Conservation (phyloP, 2,113 vertebrate species). For the Tychaedon coryphoeus region DNA sequence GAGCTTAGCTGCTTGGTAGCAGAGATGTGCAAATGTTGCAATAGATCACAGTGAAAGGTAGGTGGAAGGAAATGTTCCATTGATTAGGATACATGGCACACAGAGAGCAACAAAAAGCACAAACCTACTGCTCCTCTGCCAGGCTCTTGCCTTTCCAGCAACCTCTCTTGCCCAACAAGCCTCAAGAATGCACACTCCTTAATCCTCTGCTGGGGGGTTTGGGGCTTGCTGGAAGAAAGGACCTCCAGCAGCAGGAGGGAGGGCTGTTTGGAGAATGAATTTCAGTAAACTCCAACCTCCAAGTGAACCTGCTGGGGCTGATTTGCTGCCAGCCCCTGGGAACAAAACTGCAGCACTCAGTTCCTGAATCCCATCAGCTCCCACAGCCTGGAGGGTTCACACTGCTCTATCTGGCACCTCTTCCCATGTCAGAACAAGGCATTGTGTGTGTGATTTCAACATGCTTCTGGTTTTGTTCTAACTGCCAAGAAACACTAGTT, state of each 20-base stretch:
- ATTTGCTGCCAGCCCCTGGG: conserved; percentile 45
- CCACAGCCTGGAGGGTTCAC: conserved; percentile 44
- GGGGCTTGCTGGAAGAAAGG: conserved; percentile 5
- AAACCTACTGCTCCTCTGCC: not conserved
- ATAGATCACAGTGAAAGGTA: not conserved
- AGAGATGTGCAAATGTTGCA: not conserved
- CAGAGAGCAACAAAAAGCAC: not conserved
- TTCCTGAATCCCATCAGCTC: conserved; percentile 53
- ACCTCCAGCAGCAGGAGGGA: not conserved
- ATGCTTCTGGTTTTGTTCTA: conserved; percentile 64
- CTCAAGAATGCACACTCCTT: conserved; percentile 35
- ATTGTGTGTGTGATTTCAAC: conserved; percentile 70
- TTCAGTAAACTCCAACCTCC: conserved; percentile 53
- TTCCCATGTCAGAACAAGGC: conserved; percentile 70
- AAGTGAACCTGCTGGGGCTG: conserved; percentile 53
- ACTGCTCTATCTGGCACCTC: conserved; percentile 54
- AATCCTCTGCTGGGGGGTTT: not conserved
- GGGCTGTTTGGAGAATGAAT: conserved; percentile 37
- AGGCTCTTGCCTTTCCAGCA: not conserved
- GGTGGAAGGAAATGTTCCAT: not conserved
- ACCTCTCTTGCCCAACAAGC: not conserved
- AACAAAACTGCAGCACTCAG: conserved; percentile 14
- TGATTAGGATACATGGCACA: not conserved
- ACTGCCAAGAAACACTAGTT: conserved; percentile 76
- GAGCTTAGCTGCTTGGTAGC: not conserved